Evolutionary conservation across 1,140 invertebrate species (phyloP).

Genomic region (Dryas iulia): DNA sequence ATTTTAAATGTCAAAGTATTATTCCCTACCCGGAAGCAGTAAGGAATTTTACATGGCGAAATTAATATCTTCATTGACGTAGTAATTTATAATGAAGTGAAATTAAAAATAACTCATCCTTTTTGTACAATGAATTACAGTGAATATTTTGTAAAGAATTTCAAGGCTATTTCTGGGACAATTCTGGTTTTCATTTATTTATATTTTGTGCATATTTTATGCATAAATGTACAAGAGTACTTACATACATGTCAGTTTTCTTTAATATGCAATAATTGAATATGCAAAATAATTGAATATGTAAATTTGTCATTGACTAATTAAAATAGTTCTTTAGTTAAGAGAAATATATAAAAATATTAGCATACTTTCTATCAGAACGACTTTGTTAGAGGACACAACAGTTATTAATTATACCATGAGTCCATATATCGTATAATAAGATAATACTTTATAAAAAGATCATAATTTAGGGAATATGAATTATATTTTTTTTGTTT

Average conservation of each 20-base stretch:
- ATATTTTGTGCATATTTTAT: not conserved
- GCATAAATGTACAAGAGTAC: not conserved
- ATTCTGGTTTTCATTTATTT: not conserved
- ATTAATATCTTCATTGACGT: constrained; percentile 12
- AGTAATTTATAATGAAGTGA: not conserved
- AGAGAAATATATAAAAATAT: too few species aligned
- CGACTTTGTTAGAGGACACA: too few species aligned
- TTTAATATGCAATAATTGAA: not conserved
- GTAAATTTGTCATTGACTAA: too few species aligned
- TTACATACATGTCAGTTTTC: not conserved
- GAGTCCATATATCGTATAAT: too few species aligned
- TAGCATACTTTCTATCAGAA: too few species aligned
- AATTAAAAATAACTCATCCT: constrained; percentile 11
- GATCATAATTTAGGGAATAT: too few species aligned
- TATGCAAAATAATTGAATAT: too few species aligned
- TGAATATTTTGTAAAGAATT: constrained; percentile 6
- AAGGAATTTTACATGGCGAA: constrained; percentile 6
- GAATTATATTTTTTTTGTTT: too few species aligned
- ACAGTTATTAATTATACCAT: too few species aligned
- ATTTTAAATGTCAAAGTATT: constrained; percentile 12
- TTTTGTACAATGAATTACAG: constrained; percentile 5
- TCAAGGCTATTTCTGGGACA: constrained; percentile 2
- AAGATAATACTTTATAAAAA: too few species aligned
- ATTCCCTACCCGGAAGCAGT: constrained; percentile 12
- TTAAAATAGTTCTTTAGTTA: too few species aligned